phyloP scores from a whole-genome alignment of 1,140 invertebrate genomes.

The Sycophila sp. region DNA sequence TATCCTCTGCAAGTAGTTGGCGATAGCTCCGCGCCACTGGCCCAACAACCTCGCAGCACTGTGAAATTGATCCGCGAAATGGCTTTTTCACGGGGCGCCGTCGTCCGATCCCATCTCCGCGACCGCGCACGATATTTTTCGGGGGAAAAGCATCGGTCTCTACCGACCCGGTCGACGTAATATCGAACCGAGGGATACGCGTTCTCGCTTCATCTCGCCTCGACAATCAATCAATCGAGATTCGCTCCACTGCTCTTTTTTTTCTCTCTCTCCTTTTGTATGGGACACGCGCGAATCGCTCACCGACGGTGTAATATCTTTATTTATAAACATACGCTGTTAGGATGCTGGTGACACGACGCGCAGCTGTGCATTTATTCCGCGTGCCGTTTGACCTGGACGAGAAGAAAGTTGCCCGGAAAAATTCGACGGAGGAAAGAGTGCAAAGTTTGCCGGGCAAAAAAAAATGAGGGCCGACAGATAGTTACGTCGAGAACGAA shows the following conservation, averaged over 20 bases:
- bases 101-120: background rate
- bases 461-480: no score
- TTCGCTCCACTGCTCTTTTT: background rate
- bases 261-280: no score
- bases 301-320: background rate
- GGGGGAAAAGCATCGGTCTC: no score
- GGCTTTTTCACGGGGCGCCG: background rate
- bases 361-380: no score
- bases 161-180: background rate
- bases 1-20: no score
- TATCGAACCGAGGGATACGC: background rate
- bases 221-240: constrained; percentile 7
- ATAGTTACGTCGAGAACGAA: no score
- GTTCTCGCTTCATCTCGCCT: background rate
- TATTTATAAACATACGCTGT: constrained; percentile 7
- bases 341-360: no score
- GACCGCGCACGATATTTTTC: background rate
- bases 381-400: no score
- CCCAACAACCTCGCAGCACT: background rate
- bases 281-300: background rate
- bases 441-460: no score
- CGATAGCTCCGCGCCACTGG: no score
- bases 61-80: background rate
- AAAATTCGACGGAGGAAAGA: no score
- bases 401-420: no score